Base-by-base conservation (phyloP, 2,888 invertebrate species). In the Yponomeuta malinellus region DNA sequence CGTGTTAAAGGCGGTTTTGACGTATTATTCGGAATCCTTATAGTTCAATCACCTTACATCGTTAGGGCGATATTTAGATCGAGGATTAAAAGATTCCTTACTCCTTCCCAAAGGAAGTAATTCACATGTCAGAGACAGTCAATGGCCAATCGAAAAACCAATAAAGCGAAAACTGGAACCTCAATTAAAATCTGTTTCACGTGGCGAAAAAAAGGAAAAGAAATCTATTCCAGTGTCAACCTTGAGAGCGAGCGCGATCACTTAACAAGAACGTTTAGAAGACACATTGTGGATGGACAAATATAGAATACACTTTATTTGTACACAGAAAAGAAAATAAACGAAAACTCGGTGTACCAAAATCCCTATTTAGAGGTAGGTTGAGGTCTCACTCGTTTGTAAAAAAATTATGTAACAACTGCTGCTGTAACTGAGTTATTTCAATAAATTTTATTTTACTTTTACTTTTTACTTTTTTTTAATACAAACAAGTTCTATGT, bases 1-100 rank as follows among this genome's bases (percentile, higher is more conserved):
- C n/a, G 15, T 43, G 43, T 69, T 33, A 63, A 63, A 69, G 37
- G 63, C 29, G 33, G n/a, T 63, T 69, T 69, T 69, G 15, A 69
- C 63, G 63, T 63, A 63, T 69, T 69, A 59, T 69, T 69, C 52
- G 12, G 52, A 68, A 59, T 12, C 52, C 23, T 67, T 1, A 43
- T 8, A 43, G 43, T 43, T 43, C 43, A 43, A 43, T 43, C 8
- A 43, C 43, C 43, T 43, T 43, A 8, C 5, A 8, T 43, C 1
- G 8, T 43, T 43, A 43, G 5, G 0, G 8, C 43, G 43, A 8
- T 43, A 43, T 43, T 43, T 43, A 33, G 33, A 33, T 33, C 2
- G 33, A 33, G 33, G 33, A 33, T 33, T 33, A 33, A 33, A 33
- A 33, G 33, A 33, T 33, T 5, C 33, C 33, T 33, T 33, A 33